phyloP scores from a whole-genome alignment of 2,797 vertebrate genomes.

The Jordanella pulchra region DNA sequence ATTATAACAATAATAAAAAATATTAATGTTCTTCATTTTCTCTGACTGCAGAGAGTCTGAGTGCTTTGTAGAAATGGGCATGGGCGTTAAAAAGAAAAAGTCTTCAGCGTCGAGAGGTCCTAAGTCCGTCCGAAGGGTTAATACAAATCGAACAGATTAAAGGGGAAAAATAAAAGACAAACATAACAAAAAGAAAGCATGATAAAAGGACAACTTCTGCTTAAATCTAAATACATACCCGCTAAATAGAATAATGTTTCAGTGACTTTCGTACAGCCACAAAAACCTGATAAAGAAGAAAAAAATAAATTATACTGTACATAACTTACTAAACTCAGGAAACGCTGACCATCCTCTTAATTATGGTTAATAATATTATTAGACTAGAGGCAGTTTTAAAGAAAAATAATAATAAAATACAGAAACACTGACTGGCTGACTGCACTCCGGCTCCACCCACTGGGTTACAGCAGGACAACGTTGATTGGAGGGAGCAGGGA shows the following conservation, averaged over 20 bases:
- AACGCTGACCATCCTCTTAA: conserved; percentile 92
- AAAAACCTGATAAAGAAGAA: conserved; percentile 75
- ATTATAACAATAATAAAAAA: conserved; percentile 71
- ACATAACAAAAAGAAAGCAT: conserved; percentile 69
- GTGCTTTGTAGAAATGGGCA: conserved; percentile 92
- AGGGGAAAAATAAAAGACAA: conserved; percentile 64
- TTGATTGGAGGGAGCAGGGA: conserved; percentile 76
- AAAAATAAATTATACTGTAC: conserved; percentile 99
- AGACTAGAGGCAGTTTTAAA: conserved; percentile 96
- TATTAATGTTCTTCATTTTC: conserved; percentile 84
- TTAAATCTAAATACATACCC: conserved; percentile 83
- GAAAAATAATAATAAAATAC: conserved; percentile 88
- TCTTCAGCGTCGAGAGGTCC: conserved; percentile 71
- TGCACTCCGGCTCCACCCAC: conserved; percentile 84
- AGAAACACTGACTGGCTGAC: conserved; percentile 87
- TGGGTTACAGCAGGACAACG: conserved; percentile 81
- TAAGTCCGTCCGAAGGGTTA: conserved; percentile 81
- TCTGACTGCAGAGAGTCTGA: conserved; percentile 91
- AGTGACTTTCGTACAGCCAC: conserved; percentile 78
- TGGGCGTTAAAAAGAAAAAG: conserved; percentile 78
- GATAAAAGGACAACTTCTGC: conserved; percentile 75
- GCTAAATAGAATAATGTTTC: conserved; percentile 84
- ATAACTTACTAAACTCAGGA: conserved; percentile 99
- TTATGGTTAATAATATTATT: conserved; percentile 94
- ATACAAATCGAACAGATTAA: conserved; percentile 76